Percentiles rank a stretch among this genome's conserved stretches.
Evolutionary conservation across 1,140 invertebrate species (phyloP).

Genomic region (Atopsyche davidsoni): DNA sequence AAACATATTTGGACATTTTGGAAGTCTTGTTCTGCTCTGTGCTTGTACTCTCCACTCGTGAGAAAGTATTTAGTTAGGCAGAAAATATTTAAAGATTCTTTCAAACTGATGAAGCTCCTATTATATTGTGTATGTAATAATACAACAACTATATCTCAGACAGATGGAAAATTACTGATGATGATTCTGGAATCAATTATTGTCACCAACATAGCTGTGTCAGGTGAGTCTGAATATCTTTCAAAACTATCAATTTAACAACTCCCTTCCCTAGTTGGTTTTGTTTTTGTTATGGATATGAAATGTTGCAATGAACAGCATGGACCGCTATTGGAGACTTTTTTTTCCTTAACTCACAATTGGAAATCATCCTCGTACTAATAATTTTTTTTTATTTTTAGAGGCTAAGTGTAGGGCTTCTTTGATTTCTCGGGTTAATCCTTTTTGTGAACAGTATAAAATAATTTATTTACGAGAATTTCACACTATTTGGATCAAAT

Average conservation of each 20-base stretch:
- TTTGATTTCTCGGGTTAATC: too few species aligned
- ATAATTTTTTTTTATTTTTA: too few species aligned
- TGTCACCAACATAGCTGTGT: slow-evolving; percentile 40
- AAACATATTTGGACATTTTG: slow-evolving; percentile 46
- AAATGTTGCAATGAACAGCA: too few species aligned
- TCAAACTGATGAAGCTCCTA: slow-evolving; percentile 39
- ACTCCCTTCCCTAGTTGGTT: too few species aligned
- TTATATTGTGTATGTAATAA: slow-evolving; percentile 35
- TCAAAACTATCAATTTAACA: background rate
- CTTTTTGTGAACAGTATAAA: too few species aligned
- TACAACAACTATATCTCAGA: slow-evolving; percentile 18
- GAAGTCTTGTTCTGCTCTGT: slow-evolving; percentile 52
- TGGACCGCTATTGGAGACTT: too few species aligned
- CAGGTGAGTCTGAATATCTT: slow-evolving; percentile 35
- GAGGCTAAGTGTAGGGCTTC: too few species aligned
- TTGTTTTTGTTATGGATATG: too few species aligned
- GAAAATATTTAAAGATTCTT: slow-evolving; percentile 34
- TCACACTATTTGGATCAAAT: too few species aligned
- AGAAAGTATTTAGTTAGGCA: slow-evolving; percentile 42
- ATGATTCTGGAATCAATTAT: slow-evolving; percentile 42
- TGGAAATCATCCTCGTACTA: too few species aligned
- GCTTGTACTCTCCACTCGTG: slow-evolving; percentile 53
- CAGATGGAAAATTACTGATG: slow-evolving; percentile 34
- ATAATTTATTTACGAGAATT: too few species aligned
- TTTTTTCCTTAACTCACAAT: too few species aligned